A percentile compares a stretch with the other conserved stretches of the same genome.
Conservation (phyloP, 2,797 vertebrate species). For the Pseudochaenichthys georgianus region DNA sequence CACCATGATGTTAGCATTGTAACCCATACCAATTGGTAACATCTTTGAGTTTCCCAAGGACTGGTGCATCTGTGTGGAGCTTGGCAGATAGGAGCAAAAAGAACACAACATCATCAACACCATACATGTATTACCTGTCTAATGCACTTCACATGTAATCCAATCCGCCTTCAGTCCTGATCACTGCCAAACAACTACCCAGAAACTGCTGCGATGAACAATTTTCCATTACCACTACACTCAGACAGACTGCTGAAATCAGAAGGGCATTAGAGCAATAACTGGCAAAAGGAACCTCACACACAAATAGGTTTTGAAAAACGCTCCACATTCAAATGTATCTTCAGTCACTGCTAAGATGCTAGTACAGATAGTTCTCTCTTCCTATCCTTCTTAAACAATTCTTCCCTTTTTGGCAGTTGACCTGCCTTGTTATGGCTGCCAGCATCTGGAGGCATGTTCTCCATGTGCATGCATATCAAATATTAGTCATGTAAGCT, state of each 20-base stretch:
- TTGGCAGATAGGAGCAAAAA: constrained; percentile 5
- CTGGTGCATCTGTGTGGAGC: constrained; percentile 15
- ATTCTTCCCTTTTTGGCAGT: constrained; percentile 32
- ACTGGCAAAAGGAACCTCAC: neutral
- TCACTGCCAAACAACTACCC: constrained; percentile 30
- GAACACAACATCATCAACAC: constrained; percentile 8
- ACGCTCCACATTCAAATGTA: constrained; percentile 35
- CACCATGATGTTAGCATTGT: neutral
- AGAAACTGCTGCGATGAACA: neutral
- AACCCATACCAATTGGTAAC: constrained; percentile 1
- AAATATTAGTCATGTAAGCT: constrained; percentile 70
- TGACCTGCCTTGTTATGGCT: constrained; percentile 26
- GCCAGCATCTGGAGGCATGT: constrained; percentile 58
- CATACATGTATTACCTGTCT: neutral
- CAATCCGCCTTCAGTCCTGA: constrained; percentile 16
- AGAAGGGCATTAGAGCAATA: neutral
- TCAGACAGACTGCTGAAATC: constrained; percentile 18
- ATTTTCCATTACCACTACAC: constrained; percentile 38
- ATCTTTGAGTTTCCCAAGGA: constrained; percentile 9
- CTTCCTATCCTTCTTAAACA: constrained; percentile 5
- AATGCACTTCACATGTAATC: constrained; percentile 18
- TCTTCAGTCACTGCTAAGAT: constrained; percentile 36
- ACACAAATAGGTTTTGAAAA: constrained; percentile 4
- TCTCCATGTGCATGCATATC: constrained; percentile 57
- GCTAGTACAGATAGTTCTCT: constrained; percentile 15